Percentiles rank a stretch among this genome's conserved stretches.
Conservation (phyloP, 2,797 vertebrate species). For the Botia almorhae region DNA sequence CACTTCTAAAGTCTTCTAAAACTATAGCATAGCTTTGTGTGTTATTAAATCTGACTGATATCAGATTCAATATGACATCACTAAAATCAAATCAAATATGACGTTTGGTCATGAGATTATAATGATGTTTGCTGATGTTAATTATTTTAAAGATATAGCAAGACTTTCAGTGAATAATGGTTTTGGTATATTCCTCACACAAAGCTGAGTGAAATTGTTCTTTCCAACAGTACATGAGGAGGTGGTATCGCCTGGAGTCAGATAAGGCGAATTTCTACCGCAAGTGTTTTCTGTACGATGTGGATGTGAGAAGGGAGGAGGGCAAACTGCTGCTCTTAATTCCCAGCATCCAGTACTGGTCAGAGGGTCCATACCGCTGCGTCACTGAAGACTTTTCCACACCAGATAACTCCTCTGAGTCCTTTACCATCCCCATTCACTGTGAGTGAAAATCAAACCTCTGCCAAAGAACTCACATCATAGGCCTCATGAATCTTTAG, state of each 20-base stretch:
- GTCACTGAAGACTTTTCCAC: slow-evolving; percentile 60
- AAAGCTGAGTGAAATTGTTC: background rate
- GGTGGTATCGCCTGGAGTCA: slow-evolving; percentile 66
- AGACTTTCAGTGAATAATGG: too few species aligned
- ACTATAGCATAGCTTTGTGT: too few species aligned
- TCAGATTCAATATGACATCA: too few species aligned
- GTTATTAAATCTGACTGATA: too few species aligned
- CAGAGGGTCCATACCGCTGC: slow-evolving; percentile 77
- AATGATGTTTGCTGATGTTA: too few species aligned
- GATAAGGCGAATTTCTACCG: slow-evolving; percentile 43
- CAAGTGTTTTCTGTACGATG: slow-evolving; percentile 63
- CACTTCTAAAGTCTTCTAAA: too few species aligned
- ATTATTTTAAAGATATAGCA: too few species aligned
- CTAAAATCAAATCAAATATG: too few species aligned
- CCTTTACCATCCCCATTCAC: slow-evolving; percentile 71
- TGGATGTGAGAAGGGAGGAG: slow-evolving; percentile 50
- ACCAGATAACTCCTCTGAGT: slow-evolving; percentile 63
- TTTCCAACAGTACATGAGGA: slow-evolving; percentile 59
- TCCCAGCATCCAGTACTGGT: slow-evolving; percentile 51
- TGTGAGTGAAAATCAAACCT: slow-evolving; percentile 74
- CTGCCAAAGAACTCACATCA: background rate
- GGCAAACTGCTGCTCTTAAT: slow-evolving; percentile 67
- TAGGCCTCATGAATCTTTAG: background rate
- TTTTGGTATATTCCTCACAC: too few species aligned
- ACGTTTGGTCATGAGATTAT: too few species aligned